Evolutionary conservation across 1,140 invertebrate species (phyloP).

Genomic region (Drosophila albomicans): DNA sequence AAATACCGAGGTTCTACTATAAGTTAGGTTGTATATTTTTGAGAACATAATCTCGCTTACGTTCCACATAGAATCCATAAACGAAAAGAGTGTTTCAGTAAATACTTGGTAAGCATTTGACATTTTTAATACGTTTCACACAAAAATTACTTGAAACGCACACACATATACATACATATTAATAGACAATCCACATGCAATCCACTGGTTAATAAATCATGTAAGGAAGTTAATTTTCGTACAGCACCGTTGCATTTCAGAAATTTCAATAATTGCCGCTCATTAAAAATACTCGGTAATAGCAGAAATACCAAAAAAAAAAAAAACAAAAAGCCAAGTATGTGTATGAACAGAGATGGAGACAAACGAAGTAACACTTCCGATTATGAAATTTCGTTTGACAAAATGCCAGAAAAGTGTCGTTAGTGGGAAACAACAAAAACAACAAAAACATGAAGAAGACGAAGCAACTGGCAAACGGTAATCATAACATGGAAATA

Average conservation of each 20-base stretch:
- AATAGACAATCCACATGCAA: constrained; percentile 7
- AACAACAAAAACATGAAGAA: too few relatives aligned
- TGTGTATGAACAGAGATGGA: background rate
- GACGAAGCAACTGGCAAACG: constrained; percentile 36
- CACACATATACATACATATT: background rate
- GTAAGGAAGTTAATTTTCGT: constrained; percentile 48
- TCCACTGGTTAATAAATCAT: constrained; percentile 14
- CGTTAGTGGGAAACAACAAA: constrained; percentile 16
- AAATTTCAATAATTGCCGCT: constrained; percentile 81
- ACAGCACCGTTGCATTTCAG: constrained; percentile 71
- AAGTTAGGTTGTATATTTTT: too few relatives aligned
- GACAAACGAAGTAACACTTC: constrained; percentile 65
- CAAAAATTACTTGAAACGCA: background rate
- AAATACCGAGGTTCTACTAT: too few relatives aligned
- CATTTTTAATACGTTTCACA: background rate
- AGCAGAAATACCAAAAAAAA: constrained; percentile 19
- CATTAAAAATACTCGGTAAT: constrained; percentile 75
- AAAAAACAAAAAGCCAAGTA: background rate
- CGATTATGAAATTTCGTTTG: constrained; percentile 79
- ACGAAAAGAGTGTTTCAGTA: too few relatives aligned
- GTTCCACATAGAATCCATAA: constrained; percentile 4
- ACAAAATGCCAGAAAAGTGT: constrained; percentile 61
- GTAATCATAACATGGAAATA: constrained; percentile 76
- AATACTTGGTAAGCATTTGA: too few relatives aligned
- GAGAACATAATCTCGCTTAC: too few relatives aligned